Evolutionary conservation across 1,140 invertebrate genomes (phyloP).

Genomic region (Lepidurus couesii): DNA sequence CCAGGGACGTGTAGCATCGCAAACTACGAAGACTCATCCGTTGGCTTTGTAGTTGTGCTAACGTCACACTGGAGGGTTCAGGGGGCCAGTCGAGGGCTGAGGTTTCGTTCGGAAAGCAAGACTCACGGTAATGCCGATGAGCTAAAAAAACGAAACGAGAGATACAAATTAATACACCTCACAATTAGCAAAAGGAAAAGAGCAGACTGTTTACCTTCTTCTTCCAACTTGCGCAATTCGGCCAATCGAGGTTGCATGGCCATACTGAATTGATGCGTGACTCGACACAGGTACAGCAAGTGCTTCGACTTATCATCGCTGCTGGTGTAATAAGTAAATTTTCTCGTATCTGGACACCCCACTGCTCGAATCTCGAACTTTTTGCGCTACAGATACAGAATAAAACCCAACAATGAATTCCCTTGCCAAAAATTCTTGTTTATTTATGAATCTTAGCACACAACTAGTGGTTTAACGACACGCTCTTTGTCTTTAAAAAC

Average conservation of each 20-base stretch:
- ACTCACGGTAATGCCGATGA: conserved; percentile 31
- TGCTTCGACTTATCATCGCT: conserved; percentile 89
- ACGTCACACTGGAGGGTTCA: neutral
- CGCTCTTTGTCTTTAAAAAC: too few species aligned
- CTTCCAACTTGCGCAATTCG: conserved; percentile 67
- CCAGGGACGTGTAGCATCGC: conserved; percentile 29
- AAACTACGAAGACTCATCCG: conserved; percentile 27
- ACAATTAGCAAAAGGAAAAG: neutral
- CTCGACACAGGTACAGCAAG: conserved; percentile 76
- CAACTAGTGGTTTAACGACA: too few species aligned
- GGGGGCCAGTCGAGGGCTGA: neutral
- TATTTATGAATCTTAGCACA: too few species aligned
- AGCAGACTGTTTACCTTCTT: conserved; percentile 55
- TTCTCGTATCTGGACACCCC: conserved; percentile 55
- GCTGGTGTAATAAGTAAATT: conserved; percentile 80
- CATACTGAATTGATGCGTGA: conserved; percentile 92
- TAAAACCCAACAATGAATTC: neutral
- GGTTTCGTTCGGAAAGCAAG: conserved; percentile 29
- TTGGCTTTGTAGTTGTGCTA: neutral
- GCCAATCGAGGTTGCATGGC: conserved; percentile 74
- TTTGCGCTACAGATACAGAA: conserved; percentile 61
- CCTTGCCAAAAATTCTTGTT: too few species aligned
- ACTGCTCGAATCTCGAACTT: conserved; percentile 91
- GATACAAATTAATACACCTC: neutral
- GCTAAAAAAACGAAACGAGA: neutral